Base-by-base conservation (phyloP, 2,888 invertebrate genomes). In the Thera obeliscata region DNA sequence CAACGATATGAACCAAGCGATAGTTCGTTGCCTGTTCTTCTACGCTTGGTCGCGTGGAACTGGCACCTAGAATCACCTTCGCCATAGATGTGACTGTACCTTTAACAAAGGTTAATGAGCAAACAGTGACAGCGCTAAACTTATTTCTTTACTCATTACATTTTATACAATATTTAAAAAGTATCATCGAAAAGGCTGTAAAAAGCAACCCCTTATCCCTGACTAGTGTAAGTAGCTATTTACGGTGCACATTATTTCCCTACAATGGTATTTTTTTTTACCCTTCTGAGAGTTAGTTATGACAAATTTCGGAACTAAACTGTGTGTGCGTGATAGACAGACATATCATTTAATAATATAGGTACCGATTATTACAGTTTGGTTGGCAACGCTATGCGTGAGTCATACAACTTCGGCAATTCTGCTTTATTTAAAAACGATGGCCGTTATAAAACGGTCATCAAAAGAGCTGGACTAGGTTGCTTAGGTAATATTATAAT, bases 341-440 rank as follows among this genome's bases (percentile, higher is more conserved):
- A 80, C 83, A 80, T 83, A 79, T 80, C 78, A 78, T 80, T 81
- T 81, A 82, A 81, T 82, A 81, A 79, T 80, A 80, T 72, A 75
- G 65, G 79, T 71, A 75, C 67, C 70, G 67, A 74, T 75, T 75
- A 77, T 77, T 75, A 78, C 74, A 72, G 75, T 67, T 76, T 60
- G 74, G 70, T 70, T 69, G 38, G 69, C 71, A 71, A 67, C 66
- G 67, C 62, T 57, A 66, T 70, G 76, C 73, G 62, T 62, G 64
- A 46, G 66, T 35, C 49, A 22, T 36, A 46, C 9, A 46, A 59
- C 22, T 58, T 36, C 52, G 38, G 36, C 52, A 46, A 38, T 49
- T 54, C 12, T 8, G 48, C 11, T 56, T 50, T 12, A 36, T 12
- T 56, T 11, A 56, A 12, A 41, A 61, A 12, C 56, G 7, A 43